Conservation (phyloP, 1,140 invertebrate species). For the Popillia japonica region DNA sequence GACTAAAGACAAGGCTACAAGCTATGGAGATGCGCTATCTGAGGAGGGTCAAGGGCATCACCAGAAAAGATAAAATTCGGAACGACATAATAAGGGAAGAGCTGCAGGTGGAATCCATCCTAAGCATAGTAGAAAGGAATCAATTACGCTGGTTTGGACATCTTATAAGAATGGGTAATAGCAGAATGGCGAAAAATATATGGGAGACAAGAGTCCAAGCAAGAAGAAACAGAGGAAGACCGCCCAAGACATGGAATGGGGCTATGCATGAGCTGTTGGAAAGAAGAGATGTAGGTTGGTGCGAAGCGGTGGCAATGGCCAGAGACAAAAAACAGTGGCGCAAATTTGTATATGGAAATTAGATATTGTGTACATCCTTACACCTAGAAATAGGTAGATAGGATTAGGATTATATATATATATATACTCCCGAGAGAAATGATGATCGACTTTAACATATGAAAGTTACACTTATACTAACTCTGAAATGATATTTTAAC, state of each 20-base stretch:
- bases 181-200: not conserved
- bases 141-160: not conserved
- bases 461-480: too few relatives aligned
- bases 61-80: not conserved
- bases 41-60: not conserved
- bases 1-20: not conserved
- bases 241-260: not conserved
- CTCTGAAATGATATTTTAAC: too few relatives aligned
- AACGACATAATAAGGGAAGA: not conserved
- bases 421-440: too few relatives aligned
- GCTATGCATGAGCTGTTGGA: not conserved
- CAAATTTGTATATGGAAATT: slow-evolving; percentile 24
- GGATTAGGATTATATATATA: not conserved
- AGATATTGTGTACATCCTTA: slow-evolving; percentile 14
- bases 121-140: too few relatives aligned
- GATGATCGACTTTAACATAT: too few relatives aligned
- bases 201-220: slow-evolving; percentile 3
- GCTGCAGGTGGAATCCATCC: not conserved
- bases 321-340: not conserved
- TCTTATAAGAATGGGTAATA: not conserved
- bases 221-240: not conserved
- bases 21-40: slow-evolving; percentile 26
- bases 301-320: not conserved
- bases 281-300: not conserved
- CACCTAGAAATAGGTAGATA: slow-evolving; percentile 1